Evolutionary conservation across 2,113 vertebrate genomes (phyloP).

Genomic region (Pangasianodon hypophthalmus): DNA sequence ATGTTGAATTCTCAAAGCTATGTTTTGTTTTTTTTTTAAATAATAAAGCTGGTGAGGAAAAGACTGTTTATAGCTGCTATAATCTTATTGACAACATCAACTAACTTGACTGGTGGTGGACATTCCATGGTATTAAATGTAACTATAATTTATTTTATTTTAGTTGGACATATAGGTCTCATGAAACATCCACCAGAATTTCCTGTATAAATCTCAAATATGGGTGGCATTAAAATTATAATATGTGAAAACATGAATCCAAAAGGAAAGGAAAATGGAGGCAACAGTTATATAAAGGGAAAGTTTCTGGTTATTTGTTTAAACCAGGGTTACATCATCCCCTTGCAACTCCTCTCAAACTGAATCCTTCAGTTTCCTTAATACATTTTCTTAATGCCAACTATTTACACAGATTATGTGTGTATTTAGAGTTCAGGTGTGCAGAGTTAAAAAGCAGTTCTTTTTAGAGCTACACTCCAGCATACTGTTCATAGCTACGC

Average conservation of each 20-base stretch:
- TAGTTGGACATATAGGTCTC: neutral
- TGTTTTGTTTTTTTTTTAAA: neutral
- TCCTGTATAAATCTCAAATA: neutral
- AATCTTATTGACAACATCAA: neutral
- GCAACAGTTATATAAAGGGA: neutral
- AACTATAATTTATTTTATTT: neutral
- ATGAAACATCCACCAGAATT: neutral
- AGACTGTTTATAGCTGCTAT: neutral
- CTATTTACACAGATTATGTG: neutral
- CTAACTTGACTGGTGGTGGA: neutral
- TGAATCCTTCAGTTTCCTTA: neutral
- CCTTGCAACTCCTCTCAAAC: neutral
- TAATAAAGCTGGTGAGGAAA: neutral
- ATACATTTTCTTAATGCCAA: neutral
- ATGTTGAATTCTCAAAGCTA: neutral
- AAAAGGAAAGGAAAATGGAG: neutral
- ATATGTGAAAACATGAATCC: neutral
- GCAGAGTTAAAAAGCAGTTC: neutral
- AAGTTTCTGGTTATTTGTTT: neutral
- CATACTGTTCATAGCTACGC: conserved; percentile 3
- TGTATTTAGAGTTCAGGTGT: conserved; percentile 18
- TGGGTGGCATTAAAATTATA: neutral
- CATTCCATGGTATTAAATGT: neutral
- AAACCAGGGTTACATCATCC: neutral
- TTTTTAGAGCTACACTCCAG: conserved; percentile 3